Percentiles rank a stretch among this genome's conserved stretches.
phyloP scores from a whole-genome alignment of 2,797 vertebrate species.

The Smutsia gigantea region DNA sequence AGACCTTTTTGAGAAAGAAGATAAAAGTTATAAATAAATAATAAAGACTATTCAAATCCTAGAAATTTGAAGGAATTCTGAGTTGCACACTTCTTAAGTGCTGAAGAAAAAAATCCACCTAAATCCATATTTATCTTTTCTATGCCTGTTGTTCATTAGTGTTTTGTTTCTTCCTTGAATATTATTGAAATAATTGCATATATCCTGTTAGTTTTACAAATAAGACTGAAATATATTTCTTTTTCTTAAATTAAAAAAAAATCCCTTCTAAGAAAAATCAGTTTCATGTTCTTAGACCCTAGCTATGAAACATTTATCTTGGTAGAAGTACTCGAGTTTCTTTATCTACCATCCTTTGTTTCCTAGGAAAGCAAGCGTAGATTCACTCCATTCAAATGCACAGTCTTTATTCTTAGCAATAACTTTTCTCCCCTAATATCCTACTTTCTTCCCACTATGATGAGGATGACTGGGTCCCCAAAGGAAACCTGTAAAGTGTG shows the following conservation, averaged over 20 bases:
- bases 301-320: slow-evolving; percentile 2
- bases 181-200: neutral
- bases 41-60: slow-evolving; percentile 20
- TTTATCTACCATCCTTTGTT: neutral
- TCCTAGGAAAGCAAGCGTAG: neutral
- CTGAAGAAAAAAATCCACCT: slow-evolving; percentile 20
- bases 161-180: slow-evolving; percentile 23
- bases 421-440: neutral
- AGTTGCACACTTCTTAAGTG: neutral
- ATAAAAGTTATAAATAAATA: slow-evolving; percentile 53
- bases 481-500: neutral
- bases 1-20: slow-evolving; percentile 20
- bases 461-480: neutral
- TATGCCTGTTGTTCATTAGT: neutral
- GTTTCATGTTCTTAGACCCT: neutral
- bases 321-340: neutral
- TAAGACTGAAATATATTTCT: slow-evolving; percentile 27
- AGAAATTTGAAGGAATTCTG: slow-evolving; percentile 23
- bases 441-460: neutral
- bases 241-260: slow-evolving; percentile 31
- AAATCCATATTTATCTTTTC: slow-evolving; percentile 8
- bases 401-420: slow-evolving; percentile 35
- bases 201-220: slow-evolving; percentile 6
- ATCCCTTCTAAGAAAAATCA: neutral
- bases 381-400: neutral